phyloP scores from a whole-genome alignment of 2,113 vertebrate species.

The Synchiropus splendidus region DNA sequence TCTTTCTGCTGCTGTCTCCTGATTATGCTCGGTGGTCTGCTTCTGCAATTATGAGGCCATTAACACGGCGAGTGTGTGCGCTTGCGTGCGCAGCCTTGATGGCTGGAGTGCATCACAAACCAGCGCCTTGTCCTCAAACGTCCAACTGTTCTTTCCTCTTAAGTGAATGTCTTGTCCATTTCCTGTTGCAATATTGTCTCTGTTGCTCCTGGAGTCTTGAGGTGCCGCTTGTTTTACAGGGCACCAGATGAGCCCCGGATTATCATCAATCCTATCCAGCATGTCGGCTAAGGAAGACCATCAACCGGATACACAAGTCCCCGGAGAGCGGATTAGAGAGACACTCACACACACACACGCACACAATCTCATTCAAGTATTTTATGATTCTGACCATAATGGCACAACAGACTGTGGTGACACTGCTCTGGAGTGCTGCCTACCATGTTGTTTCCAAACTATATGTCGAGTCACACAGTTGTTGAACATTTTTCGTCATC shows the following conservation, averaged over 20 bases:
- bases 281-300: slow-evolving; percentile 36
- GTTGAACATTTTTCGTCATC: too few relatives aligned
- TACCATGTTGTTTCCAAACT: too few relatives aligned
- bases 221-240: slow-evolving; percentile 32
- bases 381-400: too few relatives aligned
- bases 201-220: not conserved
- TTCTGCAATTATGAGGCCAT: slow-evolving; percentile 58
- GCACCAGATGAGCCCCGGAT: slow-evolving; percentile 39
- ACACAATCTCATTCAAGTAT: slow-evolving; percentile 1
- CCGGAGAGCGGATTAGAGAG: slow-evolving; percentile 30
- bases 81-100: slow-evolving; percentile 3
- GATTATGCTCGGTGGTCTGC: slow-evolving; percentile 58
- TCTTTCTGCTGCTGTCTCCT: slow-evolving; percentile 54
- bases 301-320: slow-evolving; percentile 30
- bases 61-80: slow-evolving; percentile 34
- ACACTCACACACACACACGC: slow-evolving; percentile 15
- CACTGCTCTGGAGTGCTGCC: too few relatives aligned
- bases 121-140: slow-evolving; percentile 45
- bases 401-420: too few relatives aligned
- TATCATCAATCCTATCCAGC: slow-evolving; percentile 29
- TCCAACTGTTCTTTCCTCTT: slow-evolving; percentile 37
- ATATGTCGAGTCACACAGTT: too few relatives aligned
- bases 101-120: slow-evolving; percentile 21
- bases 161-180: slow-evolving; percentile 22
- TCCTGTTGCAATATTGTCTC: slow-evolving; percentile 1